Evolutionary conservation across 2,113 vertebrate species (phyloP).

Genomic region (Limnothrissa miodon): DNA sequence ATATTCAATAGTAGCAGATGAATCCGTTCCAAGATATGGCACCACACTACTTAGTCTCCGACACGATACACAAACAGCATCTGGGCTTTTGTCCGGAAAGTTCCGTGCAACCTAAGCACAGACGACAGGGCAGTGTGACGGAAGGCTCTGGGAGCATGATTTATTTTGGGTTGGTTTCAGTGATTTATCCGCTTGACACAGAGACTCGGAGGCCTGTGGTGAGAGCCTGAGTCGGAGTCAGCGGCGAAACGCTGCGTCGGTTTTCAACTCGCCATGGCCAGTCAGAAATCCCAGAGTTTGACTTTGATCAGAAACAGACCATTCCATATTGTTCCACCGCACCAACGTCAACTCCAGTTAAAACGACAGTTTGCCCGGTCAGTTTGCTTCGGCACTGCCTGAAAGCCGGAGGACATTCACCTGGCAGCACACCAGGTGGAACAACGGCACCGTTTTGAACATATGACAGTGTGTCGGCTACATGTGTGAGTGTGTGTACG

Average conservation of each 20-base stretch:
- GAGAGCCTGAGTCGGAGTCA: background rate
- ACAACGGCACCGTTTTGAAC: background rate
- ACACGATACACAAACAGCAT: constrained; percentile 3
- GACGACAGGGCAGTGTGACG: background rate
- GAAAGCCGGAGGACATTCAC: constrained; percentile 3
- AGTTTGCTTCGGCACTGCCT: background rate
- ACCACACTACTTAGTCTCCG: background rate
- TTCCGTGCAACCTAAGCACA: background rate
- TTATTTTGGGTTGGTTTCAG: background rate
- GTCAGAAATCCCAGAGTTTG: background rate
- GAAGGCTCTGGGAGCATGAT: background rate
- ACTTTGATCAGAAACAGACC: background rate
- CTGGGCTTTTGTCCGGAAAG: background rate
- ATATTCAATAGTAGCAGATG: constrained; percentile 35
- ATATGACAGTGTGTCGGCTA: background rate
- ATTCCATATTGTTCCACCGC: background rate
- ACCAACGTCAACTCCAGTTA: background rate
- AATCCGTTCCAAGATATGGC: constrained; percentile 34
- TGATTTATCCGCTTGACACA: constrained; percentile 1
- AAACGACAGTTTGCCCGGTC: background rate
- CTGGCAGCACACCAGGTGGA: background rate
- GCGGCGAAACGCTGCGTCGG: background rate
- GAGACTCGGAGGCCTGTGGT: background rate
- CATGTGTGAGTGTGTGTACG: background rate
- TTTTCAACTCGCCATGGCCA: background rate